phyloP scores from a whole-genome alignment of 1,140 invertebrate species.

The Magallana ariakensis region DNA sequence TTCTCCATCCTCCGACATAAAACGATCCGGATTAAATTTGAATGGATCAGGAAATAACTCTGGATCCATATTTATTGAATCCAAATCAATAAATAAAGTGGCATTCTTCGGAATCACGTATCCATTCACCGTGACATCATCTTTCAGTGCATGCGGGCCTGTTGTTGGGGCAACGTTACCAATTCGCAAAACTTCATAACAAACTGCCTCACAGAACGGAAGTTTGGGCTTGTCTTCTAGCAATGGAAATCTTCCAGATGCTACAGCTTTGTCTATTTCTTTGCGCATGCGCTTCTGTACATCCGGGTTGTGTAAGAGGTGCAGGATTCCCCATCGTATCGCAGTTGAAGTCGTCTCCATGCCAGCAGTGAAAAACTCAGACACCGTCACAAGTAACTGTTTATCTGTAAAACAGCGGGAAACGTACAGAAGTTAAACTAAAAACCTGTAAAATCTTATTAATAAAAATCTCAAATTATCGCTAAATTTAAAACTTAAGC shows the following conservation, averaged over 20 bases:
- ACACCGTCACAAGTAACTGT: conserved; percentile 57
- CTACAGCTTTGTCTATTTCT: conserved; percentile 85
- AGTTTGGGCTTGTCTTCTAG: conserved; percentile 53
- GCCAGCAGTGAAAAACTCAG: conserved; percentile 92
- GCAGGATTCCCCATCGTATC: conserved; percentile 91
- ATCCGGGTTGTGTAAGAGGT: conserved; percentile 87
- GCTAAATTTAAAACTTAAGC: too few relatives aligned
- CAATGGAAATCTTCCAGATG: neutral
- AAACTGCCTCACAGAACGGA: conserved; percentile 59
- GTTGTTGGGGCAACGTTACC: conserved; percentile 67
- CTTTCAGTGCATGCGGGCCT: conserved; percentile 65
- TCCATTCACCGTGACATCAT: conserved; percentile 68
- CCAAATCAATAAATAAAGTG: conserved; percentile 70
- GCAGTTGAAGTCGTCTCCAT: conserved; percentile 92
- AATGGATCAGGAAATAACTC: conserved; percentile 85
- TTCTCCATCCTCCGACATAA: conserved; percentile 69
- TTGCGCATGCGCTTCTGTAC: conserved; percentile 90
- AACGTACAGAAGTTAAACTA: neutral
- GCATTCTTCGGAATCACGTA: conserved; percentile 73
- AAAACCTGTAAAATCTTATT: neutral
- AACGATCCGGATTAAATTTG: conserved; percentile 85
- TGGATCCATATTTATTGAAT: conserved; percentile 70
- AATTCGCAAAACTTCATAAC: conserved; percentile 55
- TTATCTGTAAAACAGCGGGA: conserved; percentile 39
- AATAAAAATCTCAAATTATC: neutral